Conservation (phyloP, 1,140 invertebrate species). For the Musca domestica region DNA sequence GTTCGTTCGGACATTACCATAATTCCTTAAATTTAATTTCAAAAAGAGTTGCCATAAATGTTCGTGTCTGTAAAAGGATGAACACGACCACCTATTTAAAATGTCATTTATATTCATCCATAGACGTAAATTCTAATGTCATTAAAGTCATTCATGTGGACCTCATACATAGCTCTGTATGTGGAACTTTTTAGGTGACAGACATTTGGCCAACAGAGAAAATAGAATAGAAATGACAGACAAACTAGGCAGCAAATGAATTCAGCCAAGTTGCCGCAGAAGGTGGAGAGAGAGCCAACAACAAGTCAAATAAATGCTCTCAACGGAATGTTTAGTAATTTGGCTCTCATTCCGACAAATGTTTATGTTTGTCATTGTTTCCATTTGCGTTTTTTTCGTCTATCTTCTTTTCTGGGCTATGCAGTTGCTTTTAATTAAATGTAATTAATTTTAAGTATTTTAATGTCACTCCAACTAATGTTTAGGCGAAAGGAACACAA, state of each 20-base stretch:
- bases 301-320: too few relatives aligned
- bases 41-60: too few relatives aligned
- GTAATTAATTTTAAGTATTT: conserved; percentile 23
- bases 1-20: background rate
- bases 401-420: background rate
- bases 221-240: too few relatives aligned
- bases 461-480: conserved; percentile 10
- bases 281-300: too few relatives aligned
- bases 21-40: background rate
- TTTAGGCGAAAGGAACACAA: conserved; percentile 9
- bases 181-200: too few relatives aligned
- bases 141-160: conserved; percentile 7
- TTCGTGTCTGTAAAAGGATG: too few relatives aligned
- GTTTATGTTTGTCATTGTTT: background rate
- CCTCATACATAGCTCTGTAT: conserved; percentile 11
- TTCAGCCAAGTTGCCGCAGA: too few relatives aligned
- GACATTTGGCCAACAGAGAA: too few relatives aligned
- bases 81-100: background rate
- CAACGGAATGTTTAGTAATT: conserved; percentile 9
- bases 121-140: conserved; percentile 18
- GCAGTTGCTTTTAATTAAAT: conserved; percentile 20
- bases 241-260: too few relatives aligned
- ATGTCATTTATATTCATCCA: conserved; percentile 10
- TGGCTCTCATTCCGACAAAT: background rate
- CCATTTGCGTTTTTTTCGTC: background rate